These are phyloP conservation scores for Eulemur coronatus DNA, from an alignment of 2,797 vertebrate species.

Conservation along the genomic window DNA sequence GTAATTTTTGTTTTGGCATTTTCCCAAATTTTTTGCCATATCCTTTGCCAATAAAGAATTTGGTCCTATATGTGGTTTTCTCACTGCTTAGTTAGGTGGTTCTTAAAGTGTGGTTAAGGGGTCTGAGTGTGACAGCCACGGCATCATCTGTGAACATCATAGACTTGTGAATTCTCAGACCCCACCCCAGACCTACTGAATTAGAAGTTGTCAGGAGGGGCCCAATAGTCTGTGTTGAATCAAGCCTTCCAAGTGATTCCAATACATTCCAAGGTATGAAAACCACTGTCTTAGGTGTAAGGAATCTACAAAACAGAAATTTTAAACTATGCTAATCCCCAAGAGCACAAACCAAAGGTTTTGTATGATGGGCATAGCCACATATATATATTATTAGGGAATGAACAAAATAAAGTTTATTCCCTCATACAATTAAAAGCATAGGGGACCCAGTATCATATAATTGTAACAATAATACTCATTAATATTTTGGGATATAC, in stretches of 20 bases:
- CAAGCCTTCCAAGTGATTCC: background rate
- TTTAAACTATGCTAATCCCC: background rate
- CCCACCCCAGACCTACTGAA: background rate
- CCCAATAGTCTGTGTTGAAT: background rate
- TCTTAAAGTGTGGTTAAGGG: background rate
- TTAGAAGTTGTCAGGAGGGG: background rate
- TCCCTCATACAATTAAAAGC: background rate
- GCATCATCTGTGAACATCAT: background rate
- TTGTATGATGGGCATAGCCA: background rate
- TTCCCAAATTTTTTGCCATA: background rate
- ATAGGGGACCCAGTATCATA: background rate
- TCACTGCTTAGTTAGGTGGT: constrained; percentile 39
- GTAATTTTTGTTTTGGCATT: background rate
- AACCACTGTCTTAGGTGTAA: background rate
- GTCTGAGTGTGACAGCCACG: background rate
- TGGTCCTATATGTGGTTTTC: background rate
- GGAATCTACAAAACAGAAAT: background rate
- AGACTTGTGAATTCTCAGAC: background rate
- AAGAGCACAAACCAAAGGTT: background rate
- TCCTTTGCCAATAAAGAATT: background rate
- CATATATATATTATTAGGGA: background rate
- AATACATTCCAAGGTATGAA: background rate
- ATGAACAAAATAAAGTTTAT: background rate
- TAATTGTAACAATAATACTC: background rate
- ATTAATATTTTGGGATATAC: background rate